Evolutionary conservation across 2,113 vertebrate genomes (phyloP), one percentile per base, ranked within the genome.

Genomic region (Barnardius zonarius): DNA sequence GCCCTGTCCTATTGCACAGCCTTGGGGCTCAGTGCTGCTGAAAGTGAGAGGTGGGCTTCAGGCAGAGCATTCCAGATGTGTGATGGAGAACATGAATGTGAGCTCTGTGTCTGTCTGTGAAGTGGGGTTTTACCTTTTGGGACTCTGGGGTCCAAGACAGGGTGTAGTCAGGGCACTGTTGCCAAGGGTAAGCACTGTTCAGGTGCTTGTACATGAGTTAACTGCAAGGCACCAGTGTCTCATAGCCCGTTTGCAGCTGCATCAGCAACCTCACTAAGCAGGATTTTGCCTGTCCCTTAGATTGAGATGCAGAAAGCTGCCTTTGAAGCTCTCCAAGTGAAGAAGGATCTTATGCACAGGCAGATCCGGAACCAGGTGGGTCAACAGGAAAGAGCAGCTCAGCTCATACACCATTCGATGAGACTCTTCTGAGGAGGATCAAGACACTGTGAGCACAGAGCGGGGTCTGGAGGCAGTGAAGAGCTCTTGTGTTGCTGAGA

Each of bases 291-390:
- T 97, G 17, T 94, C 67, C 80, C 94, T n/a, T 96, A 99, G 99
- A 99, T 98, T 41, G 98, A 98, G 88, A 99, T 99, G 98, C 99
- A 99, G 98, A 99, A 99, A 95, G 98, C 98, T 11, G 99, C 99
- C 1, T 99, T 99, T n/a, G 98, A 99, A 97, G 99, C 98, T 17
- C 98, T 99, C 63, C 99, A 99, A 95, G 97, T 99, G 90, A 99
- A 99, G 97, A 98, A 98, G 72, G 99, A 99, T 69, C 97, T 98
- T 13, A 98, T 99, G 64, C 99, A 99, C 30, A 97, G 97, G 74
- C 99, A 98, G 92, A 99, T 99, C 92, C 98, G 99, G 86, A 98
- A 98, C 89, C 99, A 99, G 99, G 99, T 99, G 86, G 95, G 98
- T 57, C 48, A 37, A 37, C 75, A 73, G 3, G 10, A 33, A 89